These are phyloP conservation scores for Lasioglossum pauxillum DNA, from an alignment of 2,888 invertebrate species.

Conservation along the genomic window DNA sequence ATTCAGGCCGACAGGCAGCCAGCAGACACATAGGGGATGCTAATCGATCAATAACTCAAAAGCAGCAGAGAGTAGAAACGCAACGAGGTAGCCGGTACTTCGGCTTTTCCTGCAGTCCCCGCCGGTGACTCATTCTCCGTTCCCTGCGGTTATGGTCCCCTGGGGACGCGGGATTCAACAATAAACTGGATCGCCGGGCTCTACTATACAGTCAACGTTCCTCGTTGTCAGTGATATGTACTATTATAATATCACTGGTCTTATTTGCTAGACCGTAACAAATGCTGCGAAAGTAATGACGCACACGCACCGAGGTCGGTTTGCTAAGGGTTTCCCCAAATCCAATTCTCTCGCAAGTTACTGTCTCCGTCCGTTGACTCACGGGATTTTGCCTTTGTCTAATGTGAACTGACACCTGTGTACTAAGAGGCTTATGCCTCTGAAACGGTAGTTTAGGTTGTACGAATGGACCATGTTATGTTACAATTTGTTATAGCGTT, in stretches of 20 bases:
- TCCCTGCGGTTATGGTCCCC: conserved; percentile 59
- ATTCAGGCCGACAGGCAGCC: conserved; percentile 21
- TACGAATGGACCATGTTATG: neutral
- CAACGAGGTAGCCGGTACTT: conserved; percentile 49
- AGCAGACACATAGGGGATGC: conserved; percentile 25
- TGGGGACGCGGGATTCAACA: conserved; percentile 52
- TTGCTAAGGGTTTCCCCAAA: neutral
- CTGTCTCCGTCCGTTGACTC: neutral
- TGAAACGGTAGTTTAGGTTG: neutral
- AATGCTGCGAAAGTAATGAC: neutral
- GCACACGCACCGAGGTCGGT: neutral
- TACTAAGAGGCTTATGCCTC: neutral
- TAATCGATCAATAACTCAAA: conserved; percentile 60
- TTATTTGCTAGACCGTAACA: neutral
- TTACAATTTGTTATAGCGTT: neutral
- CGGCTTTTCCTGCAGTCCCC: conserved; percentile 53
- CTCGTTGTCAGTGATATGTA: neutral
- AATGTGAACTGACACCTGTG: neutral
- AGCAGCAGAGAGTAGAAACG: conserved; percentile 52
- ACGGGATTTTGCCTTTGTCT: neutral
- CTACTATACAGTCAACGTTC: neutral
- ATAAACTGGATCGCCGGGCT: conserved; percentile 38
- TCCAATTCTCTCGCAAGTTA: neutral
- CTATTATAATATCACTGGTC: neutral
- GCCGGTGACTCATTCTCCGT: conserved; percentile 59